phyloP scores from a whole-genome alignment of 2,113 vertebrate genomes.

The Cynocephalus volans region DNA sequence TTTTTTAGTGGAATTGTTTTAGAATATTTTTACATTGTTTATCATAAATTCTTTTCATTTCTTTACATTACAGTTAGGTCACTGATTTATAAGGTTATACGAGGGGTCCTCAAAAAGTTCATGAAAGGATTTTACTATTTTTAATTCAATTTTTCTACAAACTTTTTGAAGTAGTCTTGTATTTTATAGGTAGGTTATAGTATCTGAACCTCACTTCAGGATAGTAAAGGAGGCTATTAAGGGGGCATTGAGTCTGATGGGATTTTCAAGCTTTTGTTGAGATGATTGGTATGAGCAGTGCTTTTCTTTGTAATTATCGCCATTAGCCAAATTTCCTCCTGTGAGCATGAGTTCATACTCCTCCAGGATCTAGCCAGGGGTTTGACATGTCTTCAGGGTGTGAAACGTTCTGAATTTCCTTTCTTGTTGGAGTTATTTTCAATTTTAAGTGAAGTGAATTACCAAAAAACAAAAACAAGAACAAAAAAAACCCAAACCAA shows the following conservation, averaged over 20 bases:
- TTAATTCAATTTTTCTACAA: too few species aligned
- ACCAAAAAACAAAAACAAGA: neutral
- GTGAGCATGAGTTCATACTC: neutral
- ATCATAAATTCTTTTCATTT: neutral
- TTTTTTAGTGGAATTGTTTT: neutral
- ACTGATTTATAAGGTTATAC: neutral
- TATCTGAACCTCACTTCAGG: neutral
- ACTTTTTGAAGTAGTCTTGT: too few species aligned
- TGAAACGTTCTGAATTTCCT: neutral
- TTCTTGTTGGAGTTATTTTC: neutral
- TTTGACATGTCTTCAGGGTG: neutral
- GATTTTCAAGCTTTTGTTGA: neutral
- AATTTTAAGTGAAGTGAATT: neutral
- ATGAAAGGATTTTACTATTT: too few species aligned
- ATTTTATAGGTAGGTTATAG: neutral
- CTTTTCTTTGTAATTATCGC: neutral
- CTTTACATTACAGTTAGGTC: neutral
- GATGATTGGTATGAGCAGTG: accelerated
- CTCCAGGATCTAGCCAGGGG: neutral
- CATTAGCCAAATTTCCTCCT: neutral
- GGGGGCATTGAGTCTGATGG: neutral
- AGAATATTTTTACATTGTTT: neutral
- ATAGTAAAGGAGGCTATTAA: neutral
- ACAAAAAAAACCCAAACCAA: neutral
- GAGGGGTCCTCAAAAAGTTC: too few species aligned